Conservation (phyloP, 2,888 invertebrate species). For the Drosophila mayaguana region DNA sequence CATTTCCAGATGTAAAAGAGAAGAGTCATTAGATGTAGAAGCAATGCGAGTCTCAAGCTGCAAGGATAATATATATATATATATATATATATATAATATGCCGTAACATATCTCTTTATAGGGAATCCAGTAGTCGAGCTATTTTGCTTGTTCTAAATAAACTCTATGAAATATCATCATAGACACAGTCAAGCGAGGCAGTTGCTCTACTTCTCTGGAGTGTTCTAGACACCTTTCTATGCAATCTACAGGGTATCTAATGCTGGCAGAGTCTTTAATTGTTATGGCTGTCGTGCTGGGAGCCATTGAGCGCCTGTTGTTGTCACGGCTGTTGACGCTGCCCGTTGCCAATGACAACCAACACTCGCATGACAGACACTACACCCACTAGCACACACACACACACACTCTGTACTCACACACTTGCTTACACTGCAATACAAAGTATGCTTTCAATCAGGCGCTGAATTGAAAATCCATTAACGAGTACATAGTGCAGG, state of each 20-base stretch:
- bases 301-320: conserved; percentile 51
- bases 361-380: conserved; percentile 57
- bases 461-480: conserved; percentile 81
- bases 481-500: conserved; percentile 75
- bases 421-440: conserved; percentile 12
- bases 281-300: conserved; percentile 40
- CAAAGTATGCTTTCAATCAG: conserved; percentile 81
- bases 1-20: neutral
- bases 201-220: rapidly evolving
- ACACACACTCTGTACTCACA: conserved; percentile 20
- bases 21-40: neutral
- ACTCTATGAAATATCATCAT: neutral
- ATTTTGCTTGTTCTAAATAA: neutral
- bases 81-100: too few species aligned
- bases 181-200: rapidly evolving
- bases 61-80: too few species aligned
- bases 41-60: neutral
- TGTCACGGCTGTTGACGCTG: conserved; percentile 70
- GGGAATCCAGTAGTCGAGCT: neutral
- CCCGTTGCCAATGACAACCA: conserved; percentile 77
- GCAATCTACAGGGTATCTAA: neutral
- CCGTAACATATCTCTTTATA: neutral
- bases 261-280: conserved; percentile 28
- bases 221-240: too few species aligned
- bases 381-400: conserved; percentile 12